These are phyloP conservation scores for Enteromius anoplus DNA, from an alignment of 2,797 vertebrate species.

Conservation along the genomic window DNA sequence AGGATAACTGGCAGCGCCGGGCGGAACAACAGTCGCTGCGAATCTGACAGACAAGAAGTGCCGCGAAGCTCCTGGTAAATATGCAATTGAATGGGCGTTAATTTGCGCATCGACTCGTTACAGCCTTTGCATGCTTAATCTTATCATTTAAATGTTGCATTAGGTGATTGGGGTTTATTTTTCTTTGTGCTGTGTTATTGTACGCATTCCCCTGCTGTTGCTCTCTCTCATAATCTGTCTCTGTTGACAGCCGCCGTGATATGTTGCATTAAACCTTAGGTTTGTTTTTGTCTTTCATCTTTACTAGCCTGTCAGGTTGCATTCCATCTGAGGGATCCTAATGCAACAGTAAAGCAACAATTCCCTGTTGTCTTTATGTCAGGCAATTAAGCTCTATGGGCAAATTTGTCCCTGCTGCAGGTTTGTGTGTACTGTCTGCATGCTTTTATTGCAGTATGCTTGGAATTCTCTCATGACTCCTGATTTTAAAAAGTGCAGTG, in stretches of 20 bases:
- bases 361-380: slow-evolving; percentile 20
- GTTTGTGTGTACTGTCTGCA: slow-evolving; percentile 17
- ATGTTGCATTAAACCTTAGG: background rate
- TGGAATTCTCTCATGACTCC: slow-evolving; percentile 72
- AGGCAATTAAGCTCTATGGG: background rate
- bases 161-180: background rate
- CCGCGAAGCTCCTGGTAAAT: slow-evolving; percentile 29
- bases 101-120: background rate
- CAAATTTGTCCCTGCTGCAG: slow-evolving; percentile 8
- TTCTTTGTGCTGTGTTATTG: slow-evolving; percentile 17
- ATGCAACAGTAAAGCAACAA: slow-evolving; percentile 36
- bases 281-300: slow-evolving; percentile 16
- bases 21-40: slow-evolving; percentile 23
- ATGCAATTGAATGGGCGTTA: background rate
- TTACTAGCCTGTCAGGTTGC: background rate
- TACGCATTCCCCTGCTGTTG: slow-evolving; percentile 27
- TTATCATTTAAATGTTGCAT: background rate
- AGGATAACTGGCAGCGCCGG: slow-evolving; percentile 26
- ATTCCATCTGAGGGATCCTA: background rate
- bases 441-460: slow-evolving; percentile 23
- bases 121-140: background rate
- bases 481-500: slow-evolving; percentile 70
- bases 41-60: slow-evolving; percentile 36
- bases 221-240: slow-evolving; percentile 11
- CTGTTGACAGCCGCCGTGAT: slow-evolving; percentile 11